A percentile compares a stretch with the other conserved stretches of the same genome.
phyloP scores from a whole-genome alignment of 2,888 invertebrate species.

The Sesamia inferens region DNA sequence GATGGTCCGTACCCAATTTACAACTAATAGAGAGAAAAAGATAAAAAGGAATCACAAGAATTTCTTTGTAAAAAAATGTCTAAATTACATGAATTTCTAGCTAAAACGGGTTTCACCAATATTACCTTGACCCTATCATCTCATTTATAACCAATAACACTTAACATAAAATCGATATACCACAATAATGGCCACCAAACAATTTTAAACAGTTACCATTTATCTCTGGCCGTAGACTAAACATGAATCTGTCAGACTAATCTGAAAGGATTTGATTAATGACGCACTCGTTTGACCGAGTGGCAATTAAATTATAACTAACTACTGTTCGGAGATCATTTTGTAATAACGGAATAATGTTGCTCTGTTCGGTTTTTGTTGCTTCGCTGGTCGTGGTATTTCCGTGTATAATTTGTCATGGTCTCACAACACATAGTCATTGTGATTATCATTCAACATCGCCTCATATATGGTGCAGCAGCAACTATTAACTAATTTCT shows the following conservation, averaged over 20 bases:
- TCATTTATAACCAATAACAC: constrained; percentile 9
- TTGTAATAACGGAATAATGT: constrained; percentile 17
- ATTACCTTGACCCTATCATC: not conserved
- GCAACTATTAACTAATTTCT: no score
- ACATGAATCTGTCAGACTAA: constrained; percentile 48
- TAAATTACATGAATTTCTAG: not conserved
- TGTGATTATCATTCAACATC: not conserved
- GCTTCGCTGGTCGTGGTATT: not conserved
- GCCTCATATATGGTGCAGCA: no score
- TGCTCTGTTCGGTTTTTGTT: constrained; percentile 23
- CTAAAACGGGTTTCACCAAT: no score
- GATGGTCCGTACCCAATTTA: not conserved
- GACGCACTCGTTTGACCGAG: constrained; percentile 26
- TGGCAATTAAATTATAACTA: constrained; percentile 45
- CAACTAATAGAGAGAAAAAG: not conserved
- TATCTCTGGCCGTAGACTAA: constrained; percentile 42
- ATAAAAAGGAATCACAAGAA: not conserved
- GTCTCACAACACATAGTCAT: not conserved
- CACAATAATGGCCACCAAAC: constrained; percentile 8
- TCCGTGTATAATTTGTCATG: not conserved
- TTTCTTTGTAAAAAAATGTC: not conserved
- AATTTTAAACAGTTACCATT: constrained; percentile 10
- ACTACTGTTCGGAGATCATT: constrained; percentile 28
- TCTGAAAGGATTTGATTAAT: constrained; percentile 56
- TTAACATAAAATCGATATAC: constrained; percentile 16